Evolutionary conservation across 37 sponge, comb jelly and placozoan species (phyloP), one percentile per base, ranked within the genome.

Genomic region (Dysidea cf. avara): DNA sequence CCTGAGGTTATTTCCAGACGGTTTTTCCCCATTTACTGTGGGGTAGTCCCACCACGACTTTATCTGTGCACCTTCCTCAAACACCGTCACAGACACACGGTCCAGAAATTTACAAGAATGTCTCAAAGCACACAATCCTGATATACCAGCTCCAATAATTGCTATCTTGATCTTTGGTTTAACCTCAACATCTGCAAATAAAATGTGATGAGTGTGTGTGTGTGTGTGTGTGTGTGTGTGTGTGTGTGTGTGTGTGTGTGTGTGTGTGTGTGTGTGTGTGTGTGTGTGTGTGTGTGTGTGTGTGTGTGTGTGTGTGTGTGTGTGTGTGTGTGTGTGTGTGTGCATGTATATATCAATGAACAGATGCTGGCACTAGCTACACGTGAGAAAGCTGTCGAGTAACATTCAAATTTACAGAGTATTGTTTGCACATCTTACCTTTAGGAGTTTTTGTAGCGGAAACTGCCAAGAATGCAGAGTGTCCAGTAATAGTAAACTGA

Each of bases 141-240:
- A 59, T 7, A 74, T 72, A 32, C 89, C 89, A n/a, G 89, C 89
- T 30, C 89, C 89, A 21, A 88, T 69, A 21, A 88, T 56, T 36
- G 77, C 83, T 24, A 88, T 80, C 22, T 40, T 75, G 52, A 64
- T 52, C 79, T 70, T 28, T 75, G 4, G 6, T 9, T 20, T 26
- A 29, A 47, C 39, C 3, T 63, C 36, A n/a, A n/a, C n/a, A n/a
- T n/a, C n/a, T n/a, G n/a, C n/a, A n/a, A n/a, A n/a, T n/a, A n/a
- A n/a, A n/a, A n/a, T n/a, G n/a, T n/a, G n/a, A n/a, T n/a, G n/a
- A n/a, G n/a, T n/a, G n/a, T n/a, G n/a, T n/a, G n/a, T n/a, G n/a
- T n/a, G n/a, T n/a, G n/a, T n/a, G n/a, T n/a, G n/a, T n/a, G n/a
- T n/a, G n/a, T n/a, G n/a, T n/a, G n/a, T n/a, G n/a, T n/a, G n/a